Evolutionary conservation across 2,797 vertebrate genomes (phyloP).

Genomic region (Okamejei kenojei): DNA sequence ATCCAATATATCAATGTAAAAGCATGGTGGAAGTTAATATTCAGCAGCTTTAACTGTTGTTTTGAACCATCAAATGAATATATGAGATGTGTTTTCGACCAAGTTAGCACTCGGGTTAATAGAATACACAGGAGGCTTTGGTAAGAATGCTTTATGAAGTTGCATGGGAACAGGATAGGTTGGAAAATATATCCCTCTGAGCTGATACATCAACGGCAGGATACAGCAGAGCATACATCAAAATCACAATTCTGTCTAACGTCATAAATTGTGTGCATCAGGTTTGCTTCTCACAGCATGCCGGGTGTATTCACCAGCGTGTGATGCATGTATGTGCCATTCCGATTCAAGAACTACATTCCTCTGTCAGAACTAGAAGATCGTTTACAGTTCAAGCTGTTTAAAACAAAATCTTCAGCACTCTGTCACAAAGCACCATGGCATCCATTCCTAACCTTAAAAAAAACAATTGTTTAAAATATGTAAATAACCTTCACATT

Average conservation of each 20-base stretch:
- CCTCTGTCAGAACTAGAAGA: background rate
- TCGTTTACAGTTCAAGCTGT: background rate
- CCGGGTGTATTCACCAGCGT: background rate
- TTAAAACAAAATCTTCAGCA: background rate
- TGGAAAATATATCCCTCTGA: background rate
- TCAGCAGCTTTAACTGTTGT: constrained; percentile 18
- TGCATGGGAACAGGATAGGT: background rate
- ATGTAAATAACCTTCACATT: background rate
- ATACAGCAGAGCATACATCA: constrained; percentile 10
- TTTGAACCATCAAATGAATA: background rate
- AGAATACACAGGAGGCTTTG: background rate
- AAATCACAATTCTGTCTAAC: background rate
- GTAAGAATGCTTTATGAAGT: background rate
- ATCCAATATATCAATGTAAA: background rate
- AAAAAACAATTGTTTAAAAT: background rate
- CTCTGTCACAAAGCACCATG: background rate
- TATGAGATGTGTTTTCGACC: background rate
- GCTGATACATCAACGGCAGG: background rate
- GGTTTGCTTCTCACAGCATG: background rate
- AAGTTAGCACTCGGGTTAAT: background rate
- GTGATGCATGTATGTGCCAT: background rate
- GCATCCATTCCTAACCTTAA: background rate
- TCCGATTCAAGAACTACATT: background rate
- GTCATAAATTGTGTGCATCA: constrained; percentile 5
- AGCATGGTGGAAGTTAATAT: constrained; percentile 21